Conservation (phyloP, 2,888 invertebrate species). For the Cataglyphis albicans region DNA sequence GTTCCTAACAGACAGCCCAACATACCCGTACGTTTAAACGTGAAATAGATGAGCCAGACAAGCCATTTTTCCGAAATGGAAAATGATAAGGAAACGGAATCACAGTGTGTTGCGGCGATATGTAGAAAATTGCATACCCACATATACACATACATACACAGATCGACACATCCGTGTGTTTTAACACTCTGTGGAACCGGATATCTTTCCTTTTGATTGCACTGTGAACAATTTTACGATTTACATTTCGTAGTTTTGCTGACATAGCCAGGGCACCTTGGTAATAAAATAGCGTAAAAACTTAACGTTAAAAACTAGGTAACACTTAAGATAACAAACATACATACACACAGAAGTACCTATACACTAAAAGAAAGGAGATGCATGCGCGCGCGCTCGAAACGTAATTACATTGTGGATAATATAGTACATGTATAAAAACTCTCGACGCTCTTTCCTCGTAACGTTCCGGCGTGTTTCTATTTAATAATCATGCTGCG, state of each 20-base stretch:
- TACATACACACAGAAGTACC: slow-evolving; percentile 63
- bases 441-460: slow-evolving; percentile 68
- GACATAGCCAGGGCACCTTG: slow-evolving; percentile 75
- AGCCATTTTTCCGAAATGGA: slow-evolving; percentile 42
- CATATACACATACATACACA: slow-evolving; percentile 29
- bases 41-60: slow-evolving; percentile 44
- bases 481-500: slow-evolving; percentile 59
- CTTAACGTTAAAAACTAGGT: slow-evolving; percentile 70
- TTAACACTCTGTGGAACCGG: slow-evolving; percentile 46
- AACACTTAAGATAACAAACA: slow-evolving; percentile 62
- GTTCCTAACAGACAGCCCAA: slow-evolving; percentile 79
- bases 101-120: slow-evolving; percentile 31
- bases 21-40: slow-evolving; percentile 60
- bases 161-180: slow-evolving; percentile 46
- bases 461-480: slow-evolving; percentile 67
- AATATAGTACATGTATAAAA: slow-evolving; percentile 67
- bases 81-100: slow-evolving; percentile 19
- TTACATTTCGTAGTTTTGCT: slow-evolving; percentile 67
- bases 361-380: slow-evolving; percentile 43
- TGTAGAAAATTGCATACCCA: slow-evolving; percentile 32
- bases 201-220: slow-evolving; percentile 60
- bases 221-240: slow-evolving; percentile 65
- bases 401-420: slow-evolving; percentile 68
- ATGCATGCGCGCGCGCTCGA: slow-evolving; percentile 58
- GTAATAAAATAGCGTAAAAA: slow-evolving; percentile 71